phyloP scores from a whole-genome alignment of 2,797 vertebrate genomes.

The Champsocephalus gunnari region DNA sequence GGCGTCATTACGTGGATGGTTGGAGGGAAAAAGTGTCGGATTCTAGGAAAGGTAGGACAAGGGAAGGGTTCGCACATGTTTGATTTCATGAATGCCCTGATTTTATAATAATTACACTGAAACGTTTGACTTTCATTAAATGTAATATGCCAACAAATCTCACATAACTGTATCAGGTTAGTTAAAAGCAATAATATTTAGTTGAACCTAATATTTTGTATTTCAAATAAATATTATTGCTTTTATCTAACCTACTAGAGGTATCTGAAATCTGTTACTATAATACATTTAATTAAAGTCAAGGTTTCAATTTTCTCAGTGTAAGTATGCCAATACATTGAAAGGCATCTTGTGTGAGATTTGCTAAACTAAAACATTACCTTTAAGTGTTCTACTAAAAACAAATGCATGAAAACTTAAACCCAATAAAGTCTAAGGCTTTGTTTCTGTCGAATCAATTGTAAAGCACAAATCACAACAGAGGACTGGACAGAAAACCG shows the following conservation, averaged over 20 bases:
- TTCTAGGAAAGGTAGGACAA: constrained; percentile 47
- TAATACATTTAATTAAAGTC: too few relatives aligned
- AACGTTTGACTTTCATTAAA: too few relatives aligned
- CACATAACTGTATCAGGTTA: too few relatives aligned
- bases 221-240: too few relatives aligned
- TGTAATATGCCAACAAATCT: too few relatives aligned
- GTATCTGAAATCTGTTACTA: too few relatives aligned
- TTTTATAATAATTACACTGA: constrained; percentile 7
- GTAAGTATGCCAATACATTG: not conserved
- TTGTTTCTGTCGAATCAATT: constrained; percentile 3
- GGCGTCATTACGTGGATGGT: constrained; percentile 42
- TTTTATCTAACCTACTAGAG: too few relatives aligned
- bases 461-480: not conserved
- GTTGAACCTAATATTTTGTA: too few relatives aligned
- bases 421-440: not conserved
- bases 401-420: too few relatives aligned
- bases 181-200: too few relatives aligned
- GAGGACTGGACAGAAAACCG: constrained; percentile 10
- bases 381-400: not conserved
- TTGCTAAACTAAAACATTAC: not conserved
- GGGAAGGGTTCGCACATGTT: constrained; percentile 13
- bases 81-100: constrained; percentile 3
- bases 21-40: constrained; percentile 22
- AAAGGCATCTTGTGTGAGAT: constrained; percentile 3
- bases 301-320: too few relatives aligned